phyloP scores from a whole-genome alignment of 2,888 invertebrate species.

The Sarcophaga caerulescens region DNA sequence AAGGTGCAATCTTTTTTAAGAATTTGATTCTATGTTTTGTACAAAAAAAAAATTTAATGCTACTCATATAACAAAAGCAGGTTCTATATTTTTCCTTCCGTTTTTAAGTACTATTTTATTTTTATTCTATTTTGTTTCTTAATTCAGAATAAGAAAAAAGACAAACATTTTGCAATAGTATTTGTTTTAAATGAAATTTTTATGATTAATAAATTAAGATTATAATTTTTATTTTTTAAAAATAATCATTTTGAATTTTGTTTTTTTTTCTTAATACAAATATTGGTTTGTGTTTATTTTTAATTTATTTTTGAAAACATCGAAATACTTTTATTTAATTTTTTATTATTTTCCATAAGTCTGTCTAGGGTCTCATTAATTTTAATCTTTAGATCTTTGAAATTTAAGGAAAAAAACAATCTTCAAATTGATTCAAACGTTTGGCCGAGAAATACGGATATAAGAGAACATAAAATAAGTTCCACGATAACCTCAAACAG shows the following conservation, averaged over 20 bases:
- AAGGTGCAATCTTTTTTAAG: conserved; percentile 57
- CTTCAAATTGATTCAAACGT: too few species aligned
- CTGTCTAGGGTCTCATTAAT: too few species aligned
- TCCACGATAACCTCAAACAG: too few species aligned
- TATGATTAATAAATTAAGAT: conserved; percentile 52
- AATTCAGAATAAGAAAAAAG: neutral
- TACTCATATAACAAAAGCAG: conserved; percentile 24
- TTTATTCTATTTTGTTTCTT: conserved; percentile 33
- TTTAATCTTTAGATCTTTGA: too few species aligned
- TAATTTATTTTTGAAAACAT: too few species aligned
- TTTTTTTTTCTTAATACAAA: conserved; percentile 46
- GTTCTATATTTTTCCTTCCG: conserved; percentile 40
- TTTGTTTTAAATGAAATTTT: conserved; percentile 39
- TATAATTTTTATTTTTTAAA: conserved; percentile 58
- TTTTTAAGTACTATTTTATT: conserved; percentile 10
- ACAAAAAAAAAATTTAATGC: conserved; percentile 29
- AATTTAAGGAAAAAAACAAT: too few species aligned
- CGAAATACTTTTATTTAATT: too few species aligned
- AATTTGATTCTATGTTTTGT: conserved; percentile 29
- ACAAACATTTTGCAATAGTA: conserved; percentile 47
- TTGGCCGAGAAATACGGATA: too few species aligned
- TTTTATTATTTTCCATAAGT: too few species aligned
- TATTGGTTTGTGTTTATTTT: neutral
- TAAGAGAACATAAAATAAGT: too few species aligned
- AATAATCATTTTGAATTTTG: conserved; percentile 41